phyloP scores from a whole-genome alignment of 2,113 vertebrate species.

The Corythaeola cristata region DNA sequence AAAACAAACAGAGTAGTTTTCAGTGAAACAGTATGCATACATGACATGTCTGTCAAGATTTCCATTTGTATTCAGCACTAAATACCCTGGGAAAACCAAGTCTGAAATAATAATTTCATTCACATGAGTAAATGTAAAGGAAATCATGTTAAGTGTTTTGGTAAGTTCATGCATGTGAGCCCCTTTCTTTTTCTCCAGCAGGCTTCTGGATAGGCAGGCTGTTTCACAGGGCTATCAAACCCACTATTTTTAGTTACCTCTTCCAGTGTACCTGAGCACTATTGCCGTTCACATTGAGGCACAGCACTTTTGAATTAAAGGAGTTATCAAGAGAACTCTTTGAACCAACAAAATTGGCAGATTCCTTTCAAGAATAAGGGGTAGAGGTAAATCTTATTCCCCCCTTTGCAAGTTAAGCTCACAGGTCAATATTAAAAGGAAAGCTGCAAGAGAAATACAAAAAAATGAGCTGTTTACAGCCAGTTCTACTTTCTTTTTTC shows the following conservation, averaged over 20 bases:
- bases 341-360: not conserved
- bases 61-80: not conserved
- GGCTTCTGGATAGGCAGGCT: not conserved
- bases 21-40: not conserved
- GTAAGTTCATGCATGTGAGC: not conserved
- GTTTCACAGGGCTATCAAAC: not conserved
- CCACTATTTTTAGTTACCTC: not conserved
- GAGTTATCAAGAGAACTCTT: not conserved
- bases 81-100: not conserved
- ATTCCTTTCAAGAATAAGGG: not conserved
- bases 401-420: not conserved
- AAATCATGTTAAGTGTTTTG: not conserved
- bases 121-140: not conserved
- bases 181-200: not conserved
- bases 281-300: not conserved
- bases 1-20: constrained; percentile 54
- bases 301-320: not conserved
- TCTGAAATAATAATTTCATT: not conserved
- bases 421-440: not conserved
- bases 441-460: not conserved
- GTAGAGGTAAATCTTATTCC: not conserved
- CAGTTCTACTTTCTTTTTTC: not conserved
- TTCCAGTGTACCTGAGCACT: not conserved
- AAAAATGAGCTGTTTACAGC: not conserved
- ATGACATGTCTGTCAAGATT: rapidly evolving